These are phyloP conservation scores for Seira sanloemensis DNA, from an alignment of 2,888 invertebrate genomes.

Conservation along the genomic window DNA sequence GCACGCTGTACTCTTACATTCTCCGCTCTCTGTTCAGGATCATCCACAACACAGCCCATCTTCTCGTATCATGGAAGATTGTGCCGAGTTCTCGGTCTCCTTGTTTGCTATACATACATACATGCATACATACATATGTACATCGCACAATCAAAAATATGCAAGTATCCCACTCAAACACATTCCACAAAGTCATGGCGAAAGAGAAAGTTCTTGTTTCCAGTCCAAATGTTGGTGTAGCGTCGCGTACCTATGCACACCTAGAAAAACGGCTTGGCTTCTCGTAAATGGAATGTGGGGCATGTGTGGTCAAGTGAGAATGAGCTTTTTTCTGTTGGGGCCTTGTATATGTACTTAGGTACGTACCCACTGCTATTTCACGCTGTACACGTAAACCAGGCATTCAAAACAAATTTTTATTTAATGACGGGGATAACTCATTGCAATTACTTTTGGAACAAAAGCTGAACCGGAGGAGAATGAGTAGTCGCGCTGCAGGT, in stretches of 20 bases:
- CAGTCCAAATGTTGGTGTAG: conserved; percentile 3
- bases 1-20: background rate
- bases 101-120: background rate
- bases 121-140: background rate
- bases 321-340: background rate
- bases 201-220: conserved; percentile 12
- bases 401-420: conserved; percentile 31
- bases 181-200: conserved; percentile 22
- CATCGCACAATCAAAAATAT: background rate
- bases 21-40: background rate
- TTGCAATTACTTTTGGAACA: background rate
- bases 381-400: background rate
- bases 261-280: background rate
- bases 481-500: background rate
- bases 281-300: conserved; percentile 22
- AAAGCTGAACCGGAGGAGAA: no score
- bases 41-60: background rate
- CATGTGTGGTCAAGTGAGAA: conserved; percentile 26
- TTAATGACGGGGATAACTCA: conserved; percentile 27
- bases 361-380: background rate
- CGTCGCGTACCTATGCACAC: background rate
- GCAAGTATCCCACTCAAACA: conserved; percentile 29
- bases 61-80: no score
- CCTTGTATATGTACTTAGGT: background rate
- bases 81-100: no score